Evolutionary conservation across 1,140 invertebrate species (phyloP).

Genomic region (Drosophila punjabiensis): DNA sequence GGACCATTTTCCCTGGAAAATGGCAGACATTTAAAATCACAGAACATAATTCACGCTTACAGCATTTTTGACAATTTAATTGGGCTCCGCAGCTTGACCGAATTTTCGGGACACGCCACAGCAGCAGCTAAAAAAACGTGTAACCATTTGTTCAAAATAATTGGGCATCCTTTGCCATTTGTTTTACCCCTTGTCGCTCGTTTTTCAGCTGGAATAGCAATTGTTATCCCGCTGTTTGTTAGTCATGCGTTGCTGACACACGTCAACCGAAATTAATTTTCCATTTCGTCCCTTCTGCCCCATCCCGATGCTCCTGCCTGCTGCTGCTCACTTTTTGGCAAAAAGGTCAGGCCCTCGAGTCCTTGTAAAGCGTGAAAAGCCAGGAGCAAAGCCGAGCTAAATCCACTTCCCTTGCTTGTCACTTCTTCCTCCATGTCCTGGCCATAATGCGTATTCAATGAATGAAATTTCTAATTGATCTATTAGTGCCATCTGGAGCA

Average conservation of each 20-base stretch:
- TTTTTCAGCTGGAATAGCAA: constrained; percentile 58
- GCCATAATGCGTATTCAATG: constrained; percentile 26
- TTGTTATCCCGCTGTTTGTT: constrained; percentile 41
- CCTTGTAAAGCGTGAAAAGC: constrained; percentile 13
- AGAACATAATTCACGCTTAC: constrained; percentile 61
- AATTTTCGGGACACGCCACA: background rate
- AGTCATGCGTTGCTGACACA: constrained; percentile 68
- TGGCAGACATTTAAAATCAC: constrained; percentile 57
- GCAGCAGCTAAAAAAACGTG: constrained; percentile 32
- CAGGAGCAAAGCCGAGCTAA: no score
- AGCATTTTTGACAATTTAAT: constrained; percentile 76
- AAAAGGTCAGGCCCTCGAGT: constrained; percentile 14
- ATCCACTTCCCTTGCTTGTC: background rate
- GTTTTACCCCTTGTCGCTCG: constrained; percentile 56
- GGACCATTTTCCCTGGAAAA: constrained; percentile 27
- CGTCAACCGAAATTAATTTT: constrained; percentile 76
- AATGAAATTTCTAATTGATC: constrained; percentile 66
- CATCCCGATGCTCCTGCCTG: background rate
- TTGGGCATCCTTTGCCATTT: constrained; percentile 72
- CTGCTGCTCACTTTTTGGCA: background rate
- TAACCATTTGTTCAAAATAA: constrained; percentile 67
- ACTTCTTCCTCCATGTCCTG: background rate
- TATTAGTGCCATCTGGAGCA: constrained; percentile 53
- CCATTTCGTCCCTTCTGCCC: constrained; percentile 34
- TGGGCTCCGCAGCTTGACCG: constrained; percentile 37